A percentile compares a stretch with the other conserved stretches of the same genome.
phyloP scores from a whole-genome alignment of 2,113 vertebrate species.

The Acanthochromis polyacanthus region DNA sequence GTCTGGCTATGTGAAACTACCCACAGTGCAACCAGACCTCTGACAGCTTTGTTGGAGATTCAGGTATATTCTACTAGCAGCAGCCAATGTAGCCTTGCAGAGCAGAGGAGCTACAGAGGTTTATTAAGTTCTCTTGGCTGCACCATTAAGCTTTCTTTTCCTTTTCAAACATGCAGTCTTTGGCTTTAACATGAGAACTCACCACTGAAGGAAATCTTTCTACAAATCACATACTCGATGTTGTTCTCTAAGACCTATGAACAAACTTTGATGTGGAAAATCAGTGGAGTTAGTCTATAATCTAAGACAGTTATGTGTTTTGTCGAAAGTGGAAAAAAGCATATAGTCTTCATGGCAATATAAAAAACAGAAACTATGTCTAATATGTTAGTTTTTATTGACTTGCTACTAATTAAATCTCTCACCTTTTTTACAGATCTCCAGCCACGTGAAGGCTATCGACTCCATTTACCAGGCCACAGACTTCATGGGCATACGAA shows the following conservation, averaged over 20 bases:
- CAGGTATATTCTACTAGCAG: neutral
- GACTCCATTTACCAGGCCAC: conserved; percentile 96
- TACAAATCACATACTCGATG: neutral
- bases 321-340: neutral
- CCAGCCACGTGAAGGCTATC: conserved; percentile 97
- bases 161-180: too few species aligned
- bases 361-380: neutral
- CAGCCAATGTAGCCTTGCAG: neutral
- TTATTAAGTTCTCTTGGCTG: neutral
- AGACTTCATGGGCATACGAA: conserved; percentile 95
- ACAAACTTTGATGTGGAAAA: neutral
- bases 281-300: neutral
- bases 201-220: neutral
- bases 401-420: neutral
- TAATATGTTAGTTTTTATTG: neutral
- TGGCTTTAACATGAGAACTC: neutral
- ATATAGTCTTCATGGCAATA: neutral
- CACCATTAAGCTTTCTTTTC: neutral
- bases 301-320: neutral
- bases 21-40: too few species aligned
- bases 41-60: too few species aligned
- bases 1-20: too few species aligned
- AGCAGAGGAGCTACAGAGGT: neutral
- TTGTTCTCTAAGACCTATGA: neutral
- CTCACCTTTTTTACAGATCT: conserved; percentile 87